Evolutionary conservation across 2,888 invertebrate species (phyloP), one percentile per base, ranked within the genome.

Genomic region (Epirrita christyi): DNA sequence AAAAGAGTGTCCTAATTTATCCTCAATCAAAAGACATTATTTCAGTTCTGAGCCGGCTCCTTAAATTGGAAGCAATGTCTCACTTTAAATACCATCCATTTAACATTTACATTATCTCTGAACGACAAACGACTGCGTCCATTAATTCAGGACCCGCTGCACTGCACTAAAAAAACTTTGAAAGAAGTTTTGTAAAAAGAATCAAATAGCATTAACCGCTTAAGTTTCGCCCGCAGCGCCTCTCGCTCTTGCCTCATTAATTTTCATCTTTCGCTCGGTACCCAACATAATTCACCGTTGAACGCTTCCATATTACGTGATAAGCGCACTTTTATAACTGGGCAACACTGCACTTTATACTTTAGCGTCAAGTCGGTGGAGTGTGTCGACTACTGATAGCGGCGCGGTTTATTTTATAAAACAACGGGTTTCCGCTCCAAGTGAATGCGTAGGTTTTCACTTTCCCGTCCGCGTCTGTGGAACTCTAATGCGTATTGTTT

Each of bases 211-310:
- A 78, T 78, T 80, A 84, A 79, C 80, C 80, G 78, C 75, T 76
- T 77, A 77, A 78, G 80, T 76, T 78, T 73, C 72, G 61, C 68
- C 56, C 52, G 67, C 59, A 59, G 61, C 67, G 67, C 60, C 63
- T 67, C 83, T 86, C 86, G 82, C 82, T 89, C 86, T 87, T 88
- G 85, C 80, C 86, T 92, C 92, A 91, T 92, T 92, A 92, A 91
- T 92, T 92, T 90, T 90, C 91, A 90, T 91, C 91, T 90, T 84
- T 84, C 77, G 81, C 79, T 80, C 79, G 78, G 80, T 77, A 85
- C 83, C 83, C 81, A 83, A 85, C 91, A 90, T 92, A 91, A 91
- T 88, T 92, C 86, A 86, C 88, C 80, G 84, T 88, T 82, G 87
- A 92, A 81, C 82, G 91, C 87, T 82, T 84, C 85, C 87, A 87